Evolutionary conservation across 2,113 vertebrate genomes (phyloP), one percentile per base, ranked within the genome.

Genomic region (Campylorhamphus procurvoides): DNA sequence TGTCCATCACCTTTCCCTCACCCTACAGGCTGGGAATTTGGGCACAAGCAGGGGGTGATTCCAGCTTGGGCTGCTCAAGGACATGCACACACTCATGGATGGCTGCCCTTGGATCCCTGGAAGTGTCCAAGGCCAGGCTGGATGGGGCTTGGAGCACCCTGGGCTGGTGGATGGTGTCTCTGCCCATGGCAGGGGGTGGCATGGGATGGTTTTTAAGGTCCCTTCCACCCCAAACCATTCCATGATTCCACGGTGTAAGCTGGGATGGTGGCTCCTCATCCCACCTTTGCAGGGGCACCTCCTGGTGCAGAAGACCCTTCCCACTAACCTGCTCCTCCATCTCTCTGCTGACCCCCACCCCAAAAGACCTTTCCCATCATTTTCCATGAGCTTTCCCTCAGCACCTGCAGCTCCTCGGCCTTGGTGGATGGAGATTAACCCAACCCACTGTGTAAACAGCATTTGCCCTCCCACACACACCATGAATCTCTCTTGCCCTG

Each of bases 381-480:
- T 33, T 14, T 16, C 7, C 1, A 1, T 4, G 22, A n/a, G 10
- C 27, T 58, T 67, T 59, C 58, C 29, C 18, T 29, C 24, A 10
- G 1, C 84, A 50, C 40, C 52, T 75, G 71, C 75, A 46, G 53
- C 42, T 79, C 60, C 40, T 18, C 12, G 12, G 35, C 18, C 15
- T 24, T 0, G 0, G 0, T 12, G 46, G 68, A 23, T n/a, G 37
- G 53, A 68, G 63, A 66, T 35, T 40, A 20, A 35, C 53, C 63
- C 6, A 1, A 46, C 15, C 39, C 1, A 0, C 33, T 1, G 3
- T 3, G 53, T 6, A 67, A 87, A 55, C 1, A 67, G 18, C 13
- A 6, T 40, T 67, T 2, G 0, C 62, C 23, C 6, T 1, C 46
- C 64, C 16, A 1, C 2, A 14, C 19, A 22, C 55, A 10, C 47